phyloP scores from a whole-genome alignment of 2,888 invertebrate species.

The Caradrina clavipalpis region DNA sequence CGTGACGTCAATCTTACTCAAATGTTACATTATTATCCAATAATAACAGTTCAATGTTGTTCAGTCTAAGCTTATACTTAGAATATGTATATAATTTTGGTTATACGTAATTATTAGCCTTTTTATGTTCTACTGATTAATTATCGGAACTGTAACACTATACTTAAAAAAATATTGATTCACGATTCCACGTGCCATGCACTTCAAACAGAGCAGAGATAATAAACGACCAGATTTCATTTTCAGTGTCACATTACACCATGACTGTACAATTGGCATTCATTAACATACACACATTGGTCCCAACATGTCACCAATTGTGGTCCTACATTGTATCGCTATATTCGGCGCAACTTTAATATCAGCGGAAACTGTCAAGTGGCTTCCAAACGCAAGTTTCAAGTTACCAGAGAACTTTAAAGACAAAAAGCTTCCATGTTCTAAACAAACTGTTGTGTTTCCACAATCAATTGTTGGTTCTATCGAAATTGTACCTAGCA shows the following conservation, averaged over 20 bases:
- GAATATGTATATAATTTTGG: no score
- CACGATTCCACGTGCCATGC: neutral
- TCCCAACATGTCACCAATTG: conserved; percentile 59
- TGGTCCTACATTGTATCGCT: conserved; percentile 39
- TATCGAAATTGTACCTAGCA: conserved; percentile 71
- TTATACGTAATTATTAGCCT: no score
- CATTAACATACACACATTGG: conserved; percentile 63
- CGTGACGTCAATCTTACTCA: no score
- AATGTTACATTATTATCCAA: no score
- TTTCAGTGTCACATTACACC: conserved; percentile 79
- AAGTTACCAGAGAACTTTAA: conserved; percentile 80
- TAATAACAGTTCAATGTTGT: no score
- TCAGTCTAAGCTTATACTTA: no score
- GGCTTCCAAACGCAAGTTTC: conserved; percentile 82
- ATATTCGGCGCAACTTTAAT: conserved; percentile 64
- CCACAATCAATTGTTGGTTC: conserved; percentile 77
- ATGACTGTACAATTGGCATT: conserved; percentile 67
- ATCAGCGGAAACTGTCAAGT: conserved; percentile 77
- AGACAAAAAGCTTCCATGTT: conserved; percentile 81
- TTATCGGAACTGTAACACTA: neutral
- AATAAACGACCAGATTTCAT: conserved; percentile 3
- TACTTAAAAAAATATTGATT: neutral
- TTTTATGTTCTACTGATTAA: neutral
- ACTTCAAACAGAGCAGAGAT: conserved; percentile 19
- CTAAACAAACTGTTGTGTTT: conserved; percentile 83